Evolutionary conservation across 2,797 vertebrate genomes (phyloP), one percentile per base, ranked within the genome.

Genomic region (Bradypodion pumilum): DNA sequence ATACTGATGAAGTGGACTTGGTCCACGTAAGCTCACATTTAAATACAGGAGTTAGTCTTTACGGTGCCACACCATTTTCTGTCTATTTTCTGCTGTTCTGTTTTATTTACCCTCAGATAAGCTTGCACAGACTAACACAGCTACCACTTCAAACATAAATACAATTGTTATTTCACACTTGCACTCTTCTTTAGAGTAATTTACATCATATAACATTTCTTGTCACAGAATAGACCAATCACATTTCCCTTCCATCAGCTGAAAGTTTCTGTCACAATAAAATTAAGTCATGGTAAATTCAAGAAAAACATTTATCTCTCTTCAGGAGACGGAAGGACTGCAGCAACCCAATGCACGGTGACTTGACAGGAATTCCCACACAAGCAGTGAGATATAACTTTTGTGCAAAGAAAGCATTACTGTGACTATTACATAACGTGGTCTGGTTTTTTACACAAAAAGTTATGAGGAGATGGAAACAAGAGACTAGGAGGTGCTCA

Each of bases 401-500:
- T 19, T 27, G 19, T 63, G n/a, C 15, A 49, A 12, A 49, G 6
- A 49, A 49, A 49, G 46, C 46, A 49, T 49, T 49, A 49, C 7
- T 8, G 4, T n/a, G 13, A 7, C 1, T 49, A 49, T 49, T 12
- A 1, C 46, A 49, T 49, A 49, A 49, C 13, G 46, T 49, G 46
- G 46, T 49, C 46, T 16, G 42, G n/a, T 23, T 29, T 44, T 68
- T 59, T 1, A 40, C 12, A 27, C 15, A 42, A 5, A 29, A 62
- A 70, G 37, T 29, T 0, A 1, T 0, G 46, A 40, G 40, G 9
- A 72, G 35, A 25, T 44, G 1, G 0, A 29, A 0, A 42, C 7
- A 1, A 0, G 2, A 63, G 12, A 1, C 16, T 12, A 49, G 46
- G 13, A 0, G 21, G 27, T 23, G 19, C 0, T 0, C 0, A 69